Evolutionary conservation across 2,113 vertebrate species (phyloP), one percentile per base, ranked within the genome.

Genomic region (Smithornis capensis): DNA sequence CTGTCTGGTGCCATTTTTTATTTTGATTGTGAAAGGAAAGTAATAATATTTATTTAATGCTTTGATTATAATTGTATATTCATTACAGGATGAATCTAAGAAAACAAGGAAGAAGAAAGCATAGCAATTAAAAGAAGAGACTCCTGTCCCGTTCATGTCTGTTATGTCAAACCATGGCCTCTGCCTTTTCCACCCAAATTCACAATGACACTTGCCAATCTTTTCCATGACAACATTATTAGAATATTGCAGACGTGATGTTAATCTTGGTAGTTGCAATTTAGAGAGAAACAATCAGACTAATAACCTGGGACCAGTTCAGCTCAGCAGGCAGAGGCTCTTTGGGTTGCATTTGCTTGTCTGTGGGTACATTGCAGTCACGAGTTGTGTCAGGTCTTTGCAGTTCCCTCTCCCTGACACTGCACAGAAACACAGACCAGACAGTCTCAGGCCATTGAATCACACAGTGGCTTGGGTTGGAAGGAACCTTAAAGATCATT

Each of bases 51-150:
- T 84, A 9, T 92, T 93, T 73, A 74, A 84, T 50, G 40, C 38
- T 90, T 87, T 76, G 75, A 57, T 94, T 95, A 76, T 79, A 83
- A 67, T 47, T 75, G 40, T 83, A 29, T 40, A 14, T 73, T 95
- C 44, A 31, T 84, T 90, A 45, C 28, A 60, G 60, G 10, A 7
- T 90, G 15, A 45, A n/a, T 71, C 80, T 77, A 80, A 84, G 80
- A 81, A 94, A 94, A 92, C 42, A 52, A 92, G 37, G 59, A 73
- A 62, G 50, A 77, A 77, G 65, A 57, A 86, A 77, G 63, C 25
- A n/a, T 3, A 64, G 49, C 18, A 70, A 33, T 87, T 89, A 92
- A 62, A 70, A 8, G 10, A 57, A 17, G 24, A 65, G 6, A 12
- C 52, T 91, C 81, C 28, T 64, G 19, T 88, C 35, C 15, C 71